Percentiles rank a stretch among this genome's conserved stretches.
Evolutionary conservation across 2,888 invertebrate species (phyloP).

Genomic region (Acrocyrtus sp.): DNA sequence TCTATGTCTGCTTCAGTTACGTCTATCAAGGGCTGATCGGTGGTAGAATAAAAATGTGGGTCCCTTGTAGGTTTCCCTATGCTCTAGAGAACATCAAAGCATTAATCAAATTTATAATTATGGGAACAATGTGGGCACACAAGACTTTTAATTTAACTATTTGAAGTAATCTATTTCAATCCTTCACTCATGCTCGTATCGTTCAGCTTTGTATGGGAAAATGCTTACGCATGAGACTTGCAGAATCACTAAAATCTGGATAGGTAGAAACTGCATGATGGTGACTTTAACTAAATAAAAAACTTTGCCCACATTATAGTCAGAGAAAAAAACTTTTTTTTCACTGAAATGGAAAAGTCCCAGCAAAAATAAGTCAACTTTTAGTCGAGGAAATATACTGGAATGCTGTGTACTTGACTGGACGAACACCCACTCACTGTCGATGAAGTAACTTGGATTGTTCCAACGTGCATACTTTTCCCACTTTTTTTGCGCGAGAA

Average conservation of each 20-base stretch:
- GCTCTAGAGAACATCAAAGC: not conserved
- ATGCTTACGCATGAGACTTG: conserved; percentile 38
- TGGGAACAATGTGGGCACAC: not conserved
- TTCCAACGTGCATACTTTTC: not conserved
- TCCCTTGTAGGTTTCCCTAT: conserved; percentile 30
- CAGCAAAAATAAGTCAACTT: not conserved
- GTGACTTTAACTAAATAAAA: not conserved
- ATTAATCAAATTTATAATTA: not conserved
- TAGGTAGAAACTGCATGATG: not conserved
- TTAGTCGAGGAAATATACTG: not conserved
- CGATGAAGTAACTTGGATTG: conserved; percentile 2
- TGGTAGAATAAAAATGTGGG: conserved; percentile 10
- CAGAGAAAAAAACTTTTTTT: not conserved
- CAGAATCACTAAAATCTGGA: conserved; percentile 28
- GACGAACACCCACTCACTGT: not conserved
- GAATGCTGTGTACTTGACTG: not conserved
- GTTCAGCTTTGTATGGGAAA: not conserved
- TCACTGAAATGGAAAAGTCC: not conserved
- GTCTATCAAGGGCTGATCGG: conserved; percentile 3
- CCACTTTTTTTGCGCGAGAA: not conserved
- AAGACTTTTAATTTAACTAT: not conserved
- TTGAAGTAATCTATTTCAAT: not conserved
- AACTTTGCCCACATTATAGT: conserved; percentile 30
- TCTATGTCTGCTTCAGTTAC: conserved; percentile 10
- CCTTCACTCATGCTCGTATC: not conserved